Conservation (phyloP, 2,888 invertebrate genomes). For the Odontomyia ornata region DNA sequence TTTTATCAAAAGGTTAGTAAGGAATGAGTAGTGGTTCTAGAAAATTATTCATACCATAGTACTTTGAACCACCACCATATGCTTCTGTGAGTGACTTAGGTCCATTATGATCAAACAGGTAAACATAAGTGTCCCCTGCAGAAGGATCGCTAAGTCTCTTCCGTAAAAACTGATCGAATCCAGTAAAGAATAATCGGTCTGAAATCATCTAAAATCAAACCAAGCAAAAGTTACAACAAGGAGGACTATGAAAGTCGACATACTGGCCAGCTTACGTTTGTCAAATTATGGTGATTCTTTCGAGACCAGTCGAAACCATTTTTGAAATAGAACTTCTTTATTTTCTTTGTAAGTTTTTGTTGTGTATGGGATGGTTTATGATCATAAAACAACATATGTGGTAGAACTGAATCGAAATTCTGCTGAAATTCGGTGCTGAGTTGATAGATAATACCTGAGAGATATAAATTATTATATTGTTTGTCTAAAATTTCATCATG, state of each 20-base stretch:
- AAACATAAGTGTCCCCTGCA: slow-evolving; percentile 9
- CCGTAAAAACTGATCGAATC: background rate
- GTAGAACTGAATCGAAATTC: slow-evolving; percentile 7
- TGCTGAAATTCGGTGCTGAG: background rate
- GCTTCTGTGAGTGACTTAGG: background rate
- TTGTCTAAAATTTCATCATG: background rate
- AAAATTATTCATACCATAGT: slow-evolving; percentile 50
- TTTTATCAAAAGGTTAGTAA: background rate
- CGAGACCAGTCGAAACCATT: background rate
- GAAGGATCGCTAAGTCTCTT: background rate
- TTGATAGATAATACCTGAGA: slow-evolving; percentile 14
- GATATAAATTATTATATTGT: background rate
- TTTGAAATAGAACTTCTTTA: slow-evolving; percentile 6
- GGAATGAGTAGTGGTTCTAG: background rate
- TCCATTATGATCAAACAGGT: slow-evolving; percentile 16
- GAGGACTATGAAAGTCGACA: too few relatives aligned
- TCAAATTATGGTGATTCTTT: slow-evolving; percentile 12
- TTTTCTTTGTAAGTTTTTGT: background rate
- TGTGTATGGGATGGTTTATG: background rate
- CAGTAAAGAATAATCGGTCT: background rate
- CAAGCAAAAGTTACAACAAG: background rate
- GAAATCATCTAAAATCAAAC: slow-evolving; percentile 47
- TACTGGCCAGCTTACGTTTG: background rate
- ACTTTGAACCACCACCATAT: slow-evolving; percentile 12
- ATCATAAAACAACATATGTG: background rate